Evolutionary conservation across 2,888 invertebrate species (phyloP).

Genomic region (Netelia fuscicornis): DNA sequence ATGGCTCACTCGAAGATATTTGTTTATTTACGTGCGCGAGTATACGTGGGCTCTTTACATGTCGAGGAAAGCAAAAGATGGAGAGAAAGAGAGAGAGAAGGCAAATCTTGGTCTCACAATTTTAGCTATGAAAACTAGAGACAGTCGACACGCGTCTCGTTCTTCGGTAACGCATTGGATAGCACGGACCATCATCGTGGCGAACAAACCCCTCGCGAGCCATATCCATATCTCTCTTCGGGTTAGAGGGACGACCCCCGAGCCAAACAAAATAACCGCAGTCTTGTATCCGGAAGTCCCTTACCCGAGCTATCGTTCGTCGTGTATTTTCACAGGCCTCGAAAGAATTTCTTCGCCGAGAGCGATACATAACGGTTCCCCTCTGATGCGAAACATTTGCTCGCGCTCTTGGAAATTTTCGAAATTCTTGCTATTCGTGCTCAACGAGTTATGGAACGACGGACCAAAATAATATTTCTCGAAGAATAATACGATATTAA

Average conservation of each 20-base stretch:
- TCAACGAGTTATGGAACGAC: slow-evolving; percentile 29
- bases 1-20: slow-evolving; percentile 71
- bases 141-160: slow-evolving; percentile 63
- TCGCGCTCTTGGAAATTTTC: slow-evolving; percentile 45
- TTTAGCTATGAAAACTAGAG: slow-evolving; percentile 26
- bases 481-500: slow-evolving; percentile 1
- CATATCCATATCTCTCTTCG: slow-evolving; percentile 56
- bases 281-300: slow-evolving; percentile 76
- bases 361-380: slow-evolving; percentile 45
- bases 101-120: slow-evolving; percentile 38
- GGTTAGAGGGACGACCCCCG: slow-evolving; percentile 23
- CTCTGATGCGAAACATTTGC: slow-evolving; percentile 64
- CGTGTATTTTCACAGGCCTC: slow-evolving; percentile 78
- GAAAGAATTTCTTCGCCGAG: slow-evolving; percentile 57
- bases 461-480: slow-evolving; percentile 47
- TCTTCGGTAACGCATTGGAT: slow-evolving; percentile 10
- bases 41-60: slow-evolving; percentile 41
- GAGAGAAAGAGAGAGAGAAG: slow-evolving; percentile 40
- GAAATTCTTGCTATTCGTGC: slow-evolving; percentile 39
- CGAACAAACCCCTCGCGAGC: slow-evolving; percentile 45
- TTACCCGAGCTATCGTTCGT: slow-evolving; percentile 67
- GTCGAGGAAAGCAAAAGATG: slow-evolving; percentile 7
- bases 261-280: slow-evolving; percentile 71
- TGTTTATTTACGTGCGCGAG: slow-evolving; percentile 75
- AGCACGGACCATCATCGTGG: slow-evolving; percentile 15